These are phyloP conservation scores for Tricholauxania praeusta DNA, from an alignment of 2,888 invertebrate genomes.

Conservation along the genomic window DNA sequence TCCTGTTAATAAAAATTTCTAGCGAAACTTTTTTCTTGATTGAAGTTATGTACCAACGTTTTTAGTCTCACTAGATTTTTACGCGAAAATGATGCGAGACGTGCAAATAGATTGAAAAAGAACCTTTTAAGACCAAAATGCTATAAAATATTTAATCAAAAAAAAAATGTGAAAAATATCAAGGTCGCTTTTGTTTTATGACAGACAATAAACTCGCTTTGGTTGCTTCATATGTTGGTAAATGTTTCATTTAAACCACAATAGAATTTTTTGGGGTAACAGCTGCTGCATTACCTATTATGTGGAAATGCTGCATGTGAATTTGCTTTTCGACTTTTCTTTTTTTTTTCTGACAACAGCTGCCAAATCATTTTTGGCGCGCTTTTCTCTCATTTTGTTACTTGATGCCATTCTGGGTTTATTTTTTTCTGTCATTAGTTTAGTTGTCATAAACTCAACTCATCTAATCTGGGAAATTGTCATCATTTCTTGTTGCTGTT, in stretches of 20 bases:
- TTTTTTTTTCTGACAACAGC: not conserved
- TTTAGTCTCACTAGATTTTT: not conserved
- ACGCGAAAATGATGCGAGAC: not conserved
- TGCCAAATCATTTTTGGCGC: slow-evolving; percentile 1
- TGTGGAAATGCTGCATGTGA: too few species aligned
- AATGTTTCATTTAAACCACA: slow-evolving; percentile 8
- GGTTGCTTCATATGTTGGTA: slow-evolving; percentile 1
- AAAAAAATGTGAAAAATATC: not conserved
- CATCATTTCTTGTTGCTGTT: slow-evolving; percentile 8
- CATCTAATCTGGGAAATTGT: slow-evolving; percentile 1
- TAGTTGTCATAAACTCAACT: slow-evolving; percentile 15
- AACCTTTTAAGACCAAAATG: not conserved
- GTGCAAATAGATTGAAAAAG: not conserved
- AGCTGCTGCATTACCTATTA: too few species aligned
- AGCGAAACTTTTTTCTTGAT: too few species aligned
- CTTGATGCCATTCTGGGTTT: not conserved
- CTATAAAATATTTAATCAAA: slow-evolving; percentile 10
- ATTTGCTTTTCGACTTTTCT: too few species aligned
- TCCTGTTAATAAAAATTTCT: not conserved
- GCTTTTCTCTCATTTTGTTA: not conserved
- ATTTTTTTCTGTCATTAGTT: slow-evolving; percentile 19
- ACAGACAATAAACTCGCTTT: not conserved
- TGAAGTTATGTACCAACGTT: not conserved
- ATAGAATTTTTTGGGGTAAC: too few species aligned
- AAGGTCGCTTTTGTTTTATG: slow-evolving; percentile 7